Evolutionary conservation across 2,888 invertebrate species (phyloP).

Genomic region (Temnothorax unifasciatus): DNA sequence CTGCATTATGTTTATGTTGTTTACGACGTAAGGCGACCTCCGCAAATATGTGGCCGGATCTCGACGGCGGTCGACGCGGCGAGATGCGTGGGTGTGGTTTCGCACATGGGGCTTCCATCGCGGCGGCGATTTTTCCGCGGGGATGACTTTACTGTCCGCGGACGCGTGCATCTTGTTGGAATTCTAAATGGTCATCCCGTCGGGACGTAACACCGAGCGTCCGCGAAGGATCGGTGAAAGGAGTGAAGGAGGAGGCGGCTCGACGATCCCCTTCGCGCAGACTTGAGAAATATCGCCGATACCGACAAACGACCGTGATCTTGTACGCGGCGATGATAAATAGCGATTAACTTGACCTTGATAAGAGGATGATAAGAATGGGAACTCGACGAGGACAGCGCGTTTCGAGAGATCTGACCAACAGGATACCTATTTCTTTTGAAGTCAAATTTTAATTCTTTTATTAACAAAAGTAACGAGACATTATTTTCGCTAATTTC

Average conservation of each 20-base stretch:
- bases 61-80: conserved; percentile 42
- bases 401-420: not conserved
- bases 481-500: not conserved
- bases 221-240: conserved; percentile 46
- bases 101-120: conserved; percentile 59
- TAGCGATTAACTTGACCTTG: conserved; percentile 55
- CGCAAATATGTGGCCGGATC: conserved; percentile 80
- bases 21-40: conserved; percentile 80
- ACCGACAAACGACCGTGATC: conserved; percentile 8
- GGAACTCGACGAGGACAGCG: not conserved
- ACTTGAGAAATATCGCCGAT: conserved; percentile 29
- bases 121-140: conserved; percentile 57
- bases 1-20: conserved; percentile 79
- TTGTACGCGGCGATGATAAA: conserved; percentile 54
- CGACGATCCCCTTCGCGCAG: conserved; percentile 39
- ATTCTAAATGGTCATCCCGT: conserved; percentile 61
- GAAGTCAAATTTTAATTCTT: not conserved
- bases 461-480: not conserved
- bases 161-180: conserved; percentile 72
- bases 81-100: conserved; percentile 76
- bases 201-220: conserved; percentile 48
- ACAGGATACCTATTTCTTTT: not conserved
- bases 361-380: conserved; percentile 12
- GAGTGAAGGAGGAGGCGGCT: conserved; percentile 14
- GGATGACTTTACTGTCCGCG: conserved; percentile 72